Base-by-base conservation (phyloP, 1,140 invertebrate species). In the Drosophila mojavensis region DNA sequence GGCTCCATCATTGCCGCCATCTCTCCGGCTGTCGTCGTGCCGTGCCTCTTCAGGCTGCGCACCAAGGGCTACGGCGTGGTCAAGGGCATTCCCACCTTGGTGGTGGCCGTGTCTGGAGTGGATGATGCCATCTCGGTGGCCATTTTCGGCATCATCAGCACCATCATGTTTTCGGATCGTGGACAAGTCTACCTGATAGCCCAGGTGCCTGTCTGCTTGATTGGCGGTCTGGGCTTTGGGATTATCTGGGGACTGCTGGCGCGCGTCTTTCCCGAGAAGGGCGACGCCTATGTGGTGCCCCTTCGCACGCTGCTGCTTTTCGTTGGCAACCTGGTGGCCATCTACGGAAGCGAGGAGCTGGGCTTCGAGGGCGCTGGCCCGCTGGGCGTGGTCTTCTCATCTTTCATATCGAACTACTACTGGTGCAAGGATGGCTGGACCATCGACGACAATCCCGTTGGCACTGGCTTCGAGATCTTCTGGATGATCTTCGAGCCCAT, bases 401-500 rank as follows among this genome's bases (percentile, higher is more conserved):
- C 97, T 0, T 98, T 98, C 92, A 94, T 97, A 48, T 97, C 96
- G n/a, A 95, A 95, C 62, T 93, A 94, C 58, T 94, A 94, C 79
- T 97, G 96, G 96, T 94, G 95, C 28, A 94, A 95, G 67, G 95
- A 96, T 90, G 96, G 96, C 45, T 97, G 96, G 96, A 95, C 96
- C 48, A 94, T 96, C 33, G 96, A 97, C 75, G 96, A 97, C 67
- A 97, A 98, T 91, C 96, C 96, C 0, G 96, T 98, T 0, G 95
- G 95, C 0, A 96, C 96, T 0, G 95, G 96, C 10, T 97, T 98
- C 75, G 96, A 96, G 93, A 96, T 97, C 54, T 96, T 98, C 90
- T 99, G 98, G 98, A 96, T 97, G 95, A 95, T 98, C 69, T 98
- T 98, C 85, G 97, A 99, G 92, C 98, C 98, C 0, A 96, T 98